A percentile compares a stretch with the other conserved stretches of the same genome.
Evolutionary conservation across 1,140 invertebrate genomes (phyloP).

Genomic region (Heliconius congener): DNA sequence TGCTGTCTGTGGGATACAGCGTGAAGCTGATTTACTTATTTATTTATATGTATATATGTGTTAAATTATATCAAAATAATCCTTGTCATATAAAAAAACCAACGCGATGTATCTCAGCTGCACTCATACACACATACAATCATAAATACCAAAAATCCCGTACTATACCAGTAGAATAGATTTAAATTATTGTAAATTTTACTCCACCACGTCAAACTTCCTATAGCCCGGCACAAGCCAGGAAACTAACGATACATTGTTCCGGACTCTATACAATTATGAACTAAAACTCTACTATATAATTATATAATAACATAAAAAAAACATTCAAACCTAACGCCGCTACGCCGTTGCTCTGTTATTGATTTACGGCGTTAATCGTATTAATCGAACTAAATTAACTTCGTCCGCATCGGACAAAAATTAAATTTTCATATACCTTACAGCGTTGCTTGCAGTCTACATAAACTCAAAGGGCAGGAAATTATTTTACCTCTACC

Average conservation of each 20-base stretch:
- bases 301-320: neutral
- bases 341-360: neutral
- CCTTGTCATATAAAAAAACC: too few relatives aligned
- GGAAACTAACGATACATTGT: neutral
- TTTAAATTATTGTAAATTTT: constrained; percentile 5
- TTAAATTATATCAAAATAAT: too few relatives aligned
- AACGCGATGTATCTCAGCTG: too few relatives aligned
- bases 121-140: too few relatives aligned
- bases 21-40: too few relatives aligned
- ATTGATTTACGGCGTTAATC: neutral
- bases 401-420: neutral
- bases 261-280: neutral
- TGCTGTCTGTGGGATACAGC: too few relatives aligned
- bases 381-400: neutral
- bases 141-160: too few relatives aligned
- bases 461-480: neutral
- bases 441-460: neutral
- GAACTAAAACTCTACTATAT: neutral
- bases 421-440: neutral
- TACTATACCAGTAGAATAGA: neutral
- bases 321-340: neutral
- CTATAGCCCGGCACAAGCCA: neutral
- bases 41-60: too few relatives aligned
- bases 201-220: neutral
- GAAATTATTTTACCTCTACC: neutral